Evolutionary conservation across 2,888 invertebrate species (phyloP).

Genomic region (Tenthredo amoena): DNA sequence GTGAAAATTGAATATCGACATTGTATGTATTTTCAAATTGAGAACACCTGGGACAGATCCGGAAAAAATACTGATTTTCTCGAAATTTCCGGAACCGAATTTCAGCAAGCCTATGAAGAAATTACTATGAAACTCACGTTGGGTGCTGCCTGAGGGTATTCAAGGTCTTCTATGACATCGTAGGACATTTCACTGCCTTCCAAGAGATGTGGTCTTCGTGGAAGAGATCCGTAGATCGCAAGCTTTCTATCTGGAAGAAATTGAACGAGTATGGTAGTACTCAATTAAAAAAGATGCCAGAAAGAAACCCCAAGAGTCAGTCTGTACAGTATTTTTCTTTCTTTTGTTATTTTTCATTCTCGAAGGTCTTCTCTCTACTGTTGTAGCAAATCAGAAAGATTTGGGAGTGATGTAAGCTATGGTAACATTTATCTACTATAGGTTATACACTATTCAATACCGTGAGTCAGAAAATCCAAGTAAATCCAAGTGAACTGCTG

Average conservation of each 20-base stretch:
- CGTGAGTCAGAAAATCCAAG: background rate
- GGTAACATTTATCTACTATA: background rate
- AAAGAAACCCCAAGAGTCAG: background rate
- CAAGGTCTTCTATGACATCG: constrained; percentile 70
- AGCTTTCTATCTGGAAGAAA: constrained; percentile 72
- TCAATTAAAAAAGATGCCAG: background rate
- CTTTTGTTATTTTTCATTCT: too few relatives aligned
- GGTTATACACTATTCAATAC: background rate
- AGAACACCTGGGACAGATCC: background rate
- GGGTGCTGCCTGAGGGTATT: constrained; percentile 72
- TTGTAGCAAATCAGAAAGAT: background rate
- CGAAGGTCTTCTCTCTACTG: background rate
- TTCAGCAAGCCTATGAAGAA: background rate
- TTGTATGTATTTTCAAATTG: background rate
- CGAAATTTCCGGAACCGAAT: background rate
- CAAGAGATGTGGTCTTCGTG: constrained; percentile 71
- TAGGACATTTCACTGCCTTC: constrained; percentile 71
- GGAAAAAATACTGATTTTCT: background rate
- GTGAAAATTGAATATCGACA: background rate
- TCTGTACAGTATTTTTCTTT: background rate
- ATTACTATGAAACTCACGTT: constrained; percentile 65
- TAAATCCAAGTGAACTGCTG: background rate
- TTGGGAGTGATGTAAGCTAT: background rate
- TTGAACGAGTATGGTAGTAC: constrained; percentile 27
- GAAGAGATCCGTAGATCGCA: constrained; percentile 72